Evolutionary conservation across 1,140 invertebrate species (phyloP), one percentile per base, ranked within the genome.

Genomic region (Halotydeus destructor): DNA sequence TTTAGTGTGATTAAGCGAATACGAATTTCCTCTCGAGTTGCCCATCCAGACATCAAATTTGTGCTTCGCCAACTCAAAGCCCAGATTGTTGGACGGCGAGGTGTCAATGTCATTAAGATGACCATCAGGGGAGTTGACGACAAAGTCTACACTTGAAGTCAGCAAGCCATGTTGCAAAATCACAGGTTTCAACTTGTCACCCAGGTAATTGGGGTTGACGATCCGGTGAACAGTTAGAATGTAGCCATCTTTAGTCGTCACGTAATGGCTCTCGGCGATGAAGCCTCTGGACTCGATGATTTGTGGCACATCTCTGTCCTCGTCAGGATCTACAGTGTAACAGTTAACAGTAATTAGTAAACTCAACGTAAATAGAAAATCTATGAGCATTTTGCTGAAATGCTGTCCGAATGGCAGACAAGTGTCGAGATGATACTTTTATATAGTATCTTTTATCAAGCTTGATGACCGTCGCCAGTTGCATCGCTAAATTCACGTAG

Each of bases 111-210:
- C 6, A 24, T 35, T 37, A 11, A 21, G 6, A 12, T 37, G 16
- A 14, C 39, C 39, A 32, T 21, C 27, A 12, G 26, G 14, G 4
- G 35, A 9, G 22, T 14, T 33, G 19, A 41, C 18, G 1, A 44
- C 8, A 2, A 18, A 44, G 22, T 27, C 36, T 30, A n/a, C 22
- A 1, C 76, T 78, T 51, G 73, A 74, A 5, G 69, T 71, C 0
- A 80, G 56, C 5, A 83, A 60, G 0, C 80, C 81, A 56, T 83
- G 80, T 52, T 80, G 76, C 0, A 81, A 54, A 5, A 48, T 25
- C 12, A 76, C 70, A 0, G 68, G 67, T 2, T 46, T 44, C 21
- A 35, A 11, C 18, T 11, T 0, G 24, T 3, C 33, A 9, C 16
- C 30, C 11, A 21, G 3, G 19, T 22, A 23, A 16, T 11, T 12